Base-by-base conservation (phyloP, 2,797 vertebrate species). In the Benthosema pterotum region DNA sequence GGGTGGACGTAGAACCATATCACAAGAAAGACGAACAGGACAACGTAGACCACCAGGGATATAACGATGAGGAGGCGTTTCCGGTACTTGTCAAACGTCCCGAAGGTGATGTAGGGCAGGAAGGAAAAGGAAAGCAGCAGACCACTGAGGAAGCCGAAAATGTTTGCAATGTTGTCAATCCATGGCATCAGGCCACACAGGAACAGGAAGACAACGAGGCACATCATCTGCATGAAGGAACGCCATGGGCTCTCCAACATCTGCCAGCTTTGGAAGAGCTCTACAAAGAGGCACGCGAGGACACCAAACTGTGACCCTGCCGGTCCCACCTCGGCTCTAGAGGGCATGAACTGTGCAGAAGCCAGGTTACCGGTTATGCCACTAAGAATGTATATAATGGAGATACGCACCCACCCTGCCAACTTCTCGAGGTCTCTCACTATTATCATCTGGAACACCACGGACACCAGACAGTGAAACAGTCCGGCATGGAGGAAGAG, bases 101-200 rank as follows among this genome's bases (percentile, higher is more conserved):
- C 95, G 0, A 98, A 99, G 70, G 95, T 96, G 85, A 99, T 90
- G 67, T 98, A 99, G 42, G 97, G 97, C 71, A 99, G 92, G 84
- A 99, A 94, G 82, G 96, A 91, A 0, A 99, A 99, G 54, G 97
- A 97, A 3, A 99, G 94, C 57, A 98, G 89, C 48, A 99, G 61
- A 14, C 97, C 96, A 0, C 95, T 94, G 60, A 99, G 91, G 90
- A 99, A 99, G 48, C 97, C 97, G 0, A 99, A 98, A 63, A 98
- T 96, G 90, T 99, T 97, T 16, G 97, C 97, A 0, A 98, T 97
- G 89, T 99, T 99, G 87, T 99, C 97, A 0, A 99, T 97, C 97
- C 97, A 99, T 0, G 97, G 97, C 79, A 99, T 87, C 47, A 99
- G 93, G 53, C 97, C 97, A 0, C 96, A 98, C 57, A 94, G 0